Percentiles rank a stretch among this genome's conserved stretches.
These are phyloP conservation scores for Caenorhabditis angaria DNA, from an alignment of 2,888 invertebrate genomes.

Conservation along the genomic window DNA sequence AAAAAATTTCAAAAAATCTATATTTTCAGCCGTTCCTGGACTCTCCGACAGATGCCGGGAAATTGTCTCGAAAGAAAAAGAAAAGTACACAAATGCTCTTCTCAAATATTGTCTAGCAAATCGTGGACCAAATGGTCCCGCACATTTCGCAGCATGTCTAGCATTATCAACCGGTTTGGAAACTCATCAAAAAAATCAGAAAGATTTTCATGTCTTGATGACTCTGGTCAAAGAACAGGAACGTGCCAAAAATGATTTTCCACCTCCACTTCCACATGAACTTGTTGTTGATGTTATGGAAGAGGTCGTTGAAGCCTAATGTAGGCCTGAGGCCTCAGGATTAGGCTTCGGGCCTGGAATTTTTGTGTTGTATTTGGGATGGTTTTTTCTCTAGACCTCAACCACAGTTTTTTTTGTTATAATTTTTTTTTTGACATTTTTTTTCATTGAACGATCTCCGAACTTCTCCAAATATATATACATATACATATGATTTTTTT, in stretches of 20 bases:
- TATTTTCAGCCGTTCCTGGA: constrained; percentile 32
- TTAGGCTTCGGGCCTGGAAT: no score
- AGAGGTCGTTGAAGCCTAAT: no score
- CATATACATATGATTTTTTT: no score
- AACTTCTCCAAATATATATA: no score
- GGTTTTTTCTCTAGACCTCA: no score
- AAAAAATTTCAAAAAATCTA: background rate
- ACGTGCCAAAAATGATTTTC: background rate
- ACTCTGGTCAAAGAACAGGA: constrained; percentile 14
- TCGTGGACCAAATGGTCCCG: constrained; percentile 38
- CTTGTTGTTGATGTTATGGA: constrained; percentile 39
- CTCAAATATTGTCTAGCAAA: constrained; percentile 45
- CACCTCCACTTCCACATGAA: background rate
- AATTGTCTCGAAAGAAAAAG: constrained; percentile 32
- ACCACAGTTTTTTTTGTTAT: no score
- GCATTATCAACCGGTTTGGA: constrained; percentile 43
- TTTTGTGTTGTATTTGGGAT: no score
- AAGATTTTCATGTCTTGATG: constrained; percentile 42
- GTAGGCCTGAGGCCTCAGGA: no score
- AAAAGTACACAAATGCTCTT: constrained; percentile 40
- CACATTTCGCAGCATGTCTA: constrained; percentile 41
- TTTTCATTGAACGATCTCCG: no score
- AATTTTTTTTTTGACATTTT: no score
- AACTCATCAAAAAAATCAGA: constrained; percentile 28
- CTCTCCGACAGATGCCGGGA: constrained; percentile 33